Evolutionary conservation across 2,113 vertebrate genomes (phyloP), one percentile per base, ranked within the genome.

Genomic region (Dicaeum eximium): DNA sequence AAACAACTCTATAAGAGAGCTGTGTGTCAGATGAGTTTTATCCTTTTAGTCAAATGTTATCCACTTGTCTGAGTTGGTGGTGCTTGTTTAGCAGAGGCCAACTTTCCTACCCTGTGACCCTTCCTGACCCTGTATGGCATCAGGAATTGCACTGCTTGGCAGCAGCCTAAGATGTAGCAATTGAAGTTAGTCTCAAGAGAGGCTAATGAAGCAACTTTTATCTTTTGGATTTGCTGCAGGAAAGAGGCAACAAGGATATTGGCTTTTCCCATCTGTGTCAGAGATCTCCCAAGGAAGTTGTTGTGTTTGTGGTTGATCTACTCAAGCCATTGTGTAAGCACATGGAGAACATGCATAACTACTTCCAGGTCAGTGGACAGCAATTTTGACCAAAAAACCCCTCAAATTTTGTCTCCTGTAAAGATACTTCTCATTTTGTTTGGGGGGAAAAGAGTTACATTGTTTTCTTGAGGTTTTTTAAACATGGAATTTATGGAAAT

Each of bases 271-370:
- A 99, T 94, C 97, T 99, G 44, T 98, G 98, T 73, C 99, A 99
- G 96, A 98, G 85, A 90, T 98, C 98, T 61, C 88, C 98, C 37
- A 98, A 97, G 88, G 98, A 99, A 74, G 95, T 99, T 17, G 98
- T 97, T 37, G 37, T 56, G 10, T 98, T 23, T 80, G 97, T 98
- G 38, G 84, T 98, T 33, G 95, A 98, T 38, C 97, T 99, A 84
- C 94, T 99, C 70, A 98, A 98, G 16, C 97, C 98, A 2, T 96
- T 99, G 90, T 99, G 99, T 97, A 98, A 97, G 92, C 99, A 99
- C 92, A 97, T 99, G 97, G 99, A 99, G 97, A 99, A 99, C 95
- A 99, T 98, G 96, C 99, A 99, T 97, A 99, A 99, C 97, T 98
- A 99, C 74, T 99, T 99, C 86, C 99, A 99, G 99, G 99, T 99